Base-by-base conservation (phyloP, 2,888 invertebrate species). In the Eilema griseolum region DNA sequence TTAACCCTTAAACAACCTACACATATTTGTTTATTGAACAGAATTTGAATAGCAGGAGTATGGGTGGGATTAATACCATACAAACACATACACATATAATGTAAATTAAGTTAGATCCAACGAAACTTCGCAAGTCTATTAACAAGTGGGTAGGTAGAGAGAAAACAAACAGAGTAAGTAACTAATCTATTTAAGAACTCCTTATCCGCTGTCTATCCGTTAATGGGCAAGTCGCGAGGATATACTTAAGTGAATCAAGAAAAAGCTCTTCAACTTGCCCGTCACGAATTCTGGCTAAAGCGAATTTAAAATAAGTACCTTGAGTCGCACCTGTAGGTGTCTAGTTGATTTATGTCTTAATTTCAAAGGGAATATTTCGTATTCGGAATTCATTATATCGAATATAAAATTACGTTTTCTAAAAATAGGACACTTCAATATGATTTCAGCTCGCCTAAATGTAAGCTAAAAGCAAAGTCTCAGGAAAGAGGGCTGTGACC, bases 111-210 rank as follows among this genome's bases (percentile, higher is more conserved):
- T 61, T n/a, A 26, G 26, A 10, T 4, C 46, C 24, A 11, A 28
- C 33, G 10, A 10, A 63, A 63, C 41, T 63, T 26, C 23, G 56
- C 28, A 61, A 52, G 26, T 37, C n/a, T 23, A n/a, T 28, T 59
- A 59, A 16, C 33, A 26, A 41, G 2, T 24, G 28, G 28, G 28
- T 28, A 28, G 28, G 28, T 37, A 23, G 23, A 46, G 26, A 66
- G 37, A 37, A 20, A 60, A 23, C 16, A 61, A 69, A 59, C 23
- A 41, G 57, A 66, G 33, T 46, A 52, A n/a, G 52, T n/a, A n/a
- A 52, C 52, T 52, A 52, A 67, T 71, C 46, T 59, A 60, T 63
- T 71, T 63, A 67, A 20, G 33, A 61, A 61, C n/a, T 63, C 28
- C 46, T 46, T 57, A 62, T 70, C 60, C 60, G 20, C 28, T 46